Evolutionary conservation across 37 sponge, comb jelly and placozoan species (phyloP).

Genomic region (Tethya wilhelma): DNA sequence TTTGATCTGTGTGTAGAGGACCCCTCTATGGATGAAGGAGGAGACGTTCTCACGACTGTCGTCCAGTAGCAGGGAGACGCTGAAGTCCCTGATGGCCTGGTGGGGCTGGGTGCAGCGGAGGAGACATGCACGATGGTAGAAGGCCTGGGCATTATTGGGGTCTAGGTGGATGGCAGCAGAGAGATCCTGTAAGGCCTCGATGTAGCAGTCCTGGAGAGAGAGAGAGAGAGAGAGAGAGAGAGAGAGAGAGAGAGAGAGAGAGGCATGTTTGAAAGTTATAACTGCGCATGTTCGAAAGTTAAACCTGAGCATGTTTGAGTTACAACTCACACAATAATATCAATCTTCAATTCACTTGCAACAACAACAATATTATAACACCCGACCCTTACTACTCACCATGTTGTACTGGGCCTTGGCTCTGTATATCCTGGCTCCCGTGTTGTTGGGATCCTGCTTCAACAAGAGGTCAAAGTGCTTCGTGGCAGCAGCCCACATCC

Average conservation of each 20-base stretch:
- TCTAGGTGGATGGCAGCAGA: slow-evolving; percentile 91
- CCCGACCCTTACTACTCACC: no score
- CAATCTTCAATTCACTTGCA: no score
- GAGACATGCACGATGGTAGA: slow-evolving; percentile 85
- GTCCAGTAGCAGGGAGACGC: slow-evolving; percentile 79
- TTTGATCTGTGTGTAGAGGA: slow-evolving; percentile 75
- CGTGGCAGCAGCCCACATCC: slow-evolving; percentile 37
- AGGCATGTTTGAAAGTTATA: no score
- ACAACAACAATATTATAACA: no score
- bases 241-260: no score
- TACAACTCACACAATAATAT: no score
- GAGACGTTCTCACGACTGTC: slow-evolving; percentile 33
- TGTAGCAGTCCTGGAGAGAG: slow-evolving; percentile 70
- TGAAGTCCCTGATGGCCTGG: slow-evolving; percentile 85
- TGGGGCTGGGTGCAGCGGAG: slow-evolving; percentile 60
- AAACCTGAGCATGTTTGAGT: no score
- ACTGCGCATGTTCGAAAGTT: no score
- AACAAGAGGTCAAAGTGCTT: slow-evolving; percentile 44
- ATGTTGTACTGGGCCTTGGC: slow-evolving; percentile 45
- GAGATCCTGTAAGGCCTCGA: slow-evolving; percentile 79
- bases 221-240: no score
- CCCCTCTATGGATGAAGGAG: slow-evolving; percentile 75
- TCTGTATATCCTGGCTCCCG: slow-evolving; percentile 51
- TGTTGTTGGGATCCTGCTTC: slow-evolving; percentile 40
- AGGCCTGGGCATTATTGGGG: slow-evolving; percentile 65